A percentile compares a stretch with the other conserved stretches of the same genome.
Conservation (phyloP, 2,888 invertebrate genomes). For the Stomorhina lunata region DNA sequence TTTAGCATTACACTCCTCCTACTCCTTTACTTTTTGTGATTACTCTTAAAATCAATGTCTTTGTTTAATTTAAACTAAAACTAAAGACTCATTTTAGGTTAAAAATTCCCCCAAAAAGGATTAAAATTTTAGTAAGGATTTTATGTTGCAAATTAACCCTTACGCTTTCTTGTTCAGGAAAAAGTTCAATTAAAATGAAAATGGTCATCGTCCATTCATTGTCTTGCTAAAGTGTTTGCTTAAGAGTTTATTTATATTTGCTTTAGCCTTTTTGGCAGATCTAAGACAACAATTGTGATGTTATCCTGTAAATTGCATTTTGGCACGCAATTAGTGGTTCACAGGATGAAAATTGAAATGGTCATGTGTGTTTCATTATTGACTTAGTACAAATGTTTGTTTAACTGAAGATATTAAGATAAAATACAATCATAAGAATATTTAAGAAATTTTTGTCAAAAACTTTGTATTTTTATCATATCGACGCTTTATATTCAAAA, state of each 20-base stretch:
- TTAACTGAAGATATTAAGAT: slow-evolving; percentile 43
- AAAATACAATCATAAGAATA: slow-evolving; percentile 9
- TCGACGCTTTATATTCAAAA: no score
- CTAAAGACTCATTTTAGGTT: slow-evolving; percentile 35
- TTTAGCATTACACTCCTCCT: not conserved
- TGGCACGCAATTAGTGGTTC: slow-evolving; percentile 79
- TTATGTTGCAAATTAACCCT: slow-evolving; percentile 42
- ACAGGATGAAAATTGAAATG: slow-evolving; percentile 48
- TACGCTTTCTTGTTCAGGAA: not conserved
- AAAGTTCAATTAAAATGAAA: slow-evolving; percentile 53
- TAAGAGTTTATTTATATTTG: slow-evolving; percentile 60
- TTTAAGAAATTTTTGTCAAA: slow-evolving; percentile 44
- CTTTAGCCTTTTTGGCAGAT: slow-evolving; percentile 2
- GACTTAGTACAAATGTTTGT: slow-evolving; percentile 54
- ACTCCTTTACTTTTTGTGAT: no score
- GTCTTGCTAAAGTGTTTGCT: slow-evolving; percentile 51
- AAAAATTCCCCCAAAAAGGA: slow-evolving; percentile 69
- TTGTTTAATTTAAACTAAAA: slow-evolving; percentile 40
- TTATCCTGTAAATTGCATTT: slow-evolving; percentile 78
- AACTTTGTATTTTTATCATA: no score
- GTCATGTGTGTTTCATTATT: slow-evolving; percentile 62
- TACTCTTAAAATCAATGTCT: not conserved
- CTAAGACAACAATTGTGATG: slow-evolving; percentile 66
- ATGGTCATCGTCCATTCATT: slow-evolving; percentile 58
- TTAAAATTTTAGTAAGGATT: slow-evolving; percentile 71